Evolutionary conservation across 2,797 vertebrate genomes (phyloP).

Genomic region (Molossus alvarezi): DNA sequence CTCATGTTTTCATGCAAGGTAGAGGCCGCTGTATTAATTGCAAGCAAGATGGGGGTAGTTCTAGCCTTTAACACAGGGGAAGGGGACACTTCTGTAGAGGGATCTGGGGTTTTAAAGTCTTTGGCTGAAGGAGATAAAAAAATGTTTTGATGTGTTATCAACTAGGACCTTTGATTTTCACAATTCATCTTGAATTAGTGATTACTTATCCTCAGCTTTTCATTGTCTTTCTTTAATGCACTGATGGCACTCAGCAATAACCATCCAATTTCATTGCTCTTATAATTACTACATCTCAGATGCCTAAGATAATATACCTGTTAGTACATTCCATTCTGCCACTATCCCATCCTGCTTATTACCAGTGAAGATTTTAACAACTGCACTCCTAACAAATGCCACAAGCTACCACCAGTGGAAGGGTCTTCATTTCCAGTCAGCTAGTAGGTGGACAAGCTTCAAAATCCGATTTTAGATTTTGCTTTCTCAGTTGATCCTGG

Average conservation of each 20-base stretch:
- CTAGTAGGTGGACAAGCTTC: not conserved
- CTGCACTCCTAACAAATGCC: not conserved
- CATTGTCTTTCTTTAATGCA: not conserved
- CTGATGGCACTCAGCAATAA: not conserved
- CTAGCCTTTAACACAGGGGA: not conserved
- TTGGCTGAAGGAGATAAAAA: not conserved
- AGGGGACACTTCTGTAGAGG: not conserved
- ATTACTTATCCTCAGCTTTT: constrained; percentile 19
- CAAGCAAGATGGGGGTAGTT: not conserved
- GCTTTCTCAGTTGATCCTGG: constrained; percentile 27
- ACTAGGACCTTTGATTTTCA: constrained; percentile 50
- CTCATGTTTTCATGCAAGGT: not conserved
- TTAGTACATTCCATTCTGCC: not conserved
- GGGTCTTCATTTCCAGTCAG: not conserved
- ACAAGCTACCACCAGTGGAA: not conserved
- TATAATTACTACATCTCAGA: not conserved
- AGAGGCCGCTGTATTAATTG: not conserved
- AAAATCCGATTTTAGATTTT: constrained; percentile 45
- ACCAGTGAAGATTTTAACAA: constrained; percentile 3
- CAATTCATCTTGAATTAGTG: constrained; percentile 41
- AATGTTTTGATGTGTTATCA: constrained; percentile 52
- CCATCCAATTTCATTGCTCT: not conserved
- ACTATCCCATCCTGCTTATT: not conserved
- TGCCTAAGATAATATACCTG: not conserved
- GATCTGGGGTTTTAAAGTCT: not conserved